Percentiles rank a stretch among this genome's conserved stretches.
Conservation (phyloP, 2,113 vertebrate genomes). For the Geococcyx californianus region DNA sequence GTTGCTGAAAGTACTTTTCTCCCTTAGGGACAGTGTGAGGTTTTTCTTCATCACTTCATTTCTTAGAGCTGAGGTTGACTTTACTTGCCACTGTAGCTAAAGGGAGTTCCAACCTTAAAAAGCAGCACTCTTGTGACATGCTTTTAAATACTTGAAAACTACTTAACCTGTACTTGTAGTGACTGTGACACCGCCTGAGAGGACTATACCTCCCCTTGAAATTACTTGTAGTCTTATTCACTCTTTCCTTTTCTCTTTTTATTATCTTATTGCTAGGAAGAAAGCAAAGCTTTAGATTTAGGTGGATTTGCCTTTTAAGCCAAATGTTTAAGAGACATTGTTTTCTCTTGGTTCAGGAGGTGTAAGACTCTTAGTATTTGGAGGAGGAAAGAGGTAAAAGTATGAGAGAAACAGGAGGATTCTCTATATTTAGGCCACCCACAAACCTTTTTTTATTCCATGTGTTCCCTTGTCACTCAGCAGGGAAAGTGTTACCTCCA, state of each 20-base stretch:
- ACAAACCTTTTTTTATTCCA: neutral
- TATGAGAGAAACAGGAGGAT: neutral
- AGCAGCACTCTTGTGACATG: neutral
- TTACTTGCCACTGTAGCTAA: neutral
- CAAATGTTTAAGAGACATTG: neutral
- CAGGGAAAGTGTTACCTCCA: neutral
- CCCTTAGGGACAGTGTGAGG: neutral
- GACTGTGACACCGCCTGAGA: neutral
- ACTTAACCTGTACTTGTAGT: neutral
- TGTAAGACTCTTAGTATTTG: neutral
- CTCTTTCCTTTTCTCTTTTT: neutral
- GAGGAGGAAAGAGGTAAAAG: neutral
- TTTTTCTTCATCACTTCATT: neutral
- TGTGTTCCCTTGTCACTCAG: neutral
- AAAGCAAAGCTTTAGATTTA: neutral
- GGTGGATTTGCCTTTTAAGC: neutral
- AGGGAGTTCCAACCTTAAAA: neutral
- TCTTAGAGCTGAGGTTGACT: neutral
- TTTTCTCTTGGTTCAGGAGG: neutral
- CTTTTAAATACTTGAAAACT: neutral
- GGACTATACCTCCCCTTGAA: neutral
- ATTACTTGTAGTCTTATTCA: neutral
- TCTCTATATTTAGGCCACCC: constrained; percentile 31
- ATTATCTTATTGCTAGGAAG: neutral
- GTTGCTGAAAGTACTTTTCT: neutral